Base-by-base conservation (phyloP, 2,113 vertebrate genomes). In the Lepus americanus region DNA sequence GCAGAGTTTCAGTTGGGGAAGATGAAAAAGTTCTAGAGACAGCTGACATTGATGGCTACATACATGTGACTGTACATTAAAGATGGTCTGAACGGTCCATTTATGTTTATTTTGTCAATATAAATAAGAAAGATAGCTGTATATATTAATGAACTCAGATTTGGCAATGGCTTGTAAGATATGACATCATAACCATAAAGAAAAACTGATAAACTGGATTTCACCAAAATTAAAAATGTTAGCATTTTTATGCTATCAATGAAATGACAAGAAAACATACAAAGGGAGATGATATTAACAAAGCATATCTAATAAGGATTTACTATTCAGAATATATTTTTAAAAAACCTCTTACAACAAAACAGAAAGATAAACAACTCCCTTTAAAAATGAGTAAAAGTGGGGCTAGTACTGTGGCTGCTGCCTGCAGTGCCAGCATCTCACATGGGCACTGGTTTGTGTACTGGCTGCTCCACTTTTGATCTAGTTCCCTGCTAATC, bases 271-370 rank as follows among this genome's bases (percentile, higher is more conserved):
- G 49, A 89, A 33, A 76, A 81, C 27, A 49, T 7, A 78, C 5
- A 92, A 92, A 64, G 31, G 31, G 11, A 70, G 39, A 91, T 87
- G 27, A 83, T 69, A 78, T 64, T n/a, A 72, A 64, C 16, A 91
- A 87, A 78, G 55, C 61, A 83, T 39, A 82, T 22, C 25, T 36
- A 70, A 78, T 36, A 72, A 64, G 12, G 49, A 19, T 51, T 61
- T 74, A 87, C 19, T 25, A 82, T 72, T 20, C 59, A 93, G 87
- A 63, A 64, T 92, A 78, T 23, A 79, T 33, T 53, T 59, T 59
- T 59, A 59, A 59, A 78, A 89, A 29, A 49, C 53, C 19, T 70
- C 66, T 53, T 49, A 79, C 64, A 78, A 39, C 39, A 73, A 25
- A 70, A 70, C 44, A 94, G 72, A 78, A 85, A 67, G 44, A 70